These are phyloP conservation scores for Tenthredo mesomela DNA, from an alignment of 2,888 invertebrate genomes.

Conservation along the genomic window DNA sequence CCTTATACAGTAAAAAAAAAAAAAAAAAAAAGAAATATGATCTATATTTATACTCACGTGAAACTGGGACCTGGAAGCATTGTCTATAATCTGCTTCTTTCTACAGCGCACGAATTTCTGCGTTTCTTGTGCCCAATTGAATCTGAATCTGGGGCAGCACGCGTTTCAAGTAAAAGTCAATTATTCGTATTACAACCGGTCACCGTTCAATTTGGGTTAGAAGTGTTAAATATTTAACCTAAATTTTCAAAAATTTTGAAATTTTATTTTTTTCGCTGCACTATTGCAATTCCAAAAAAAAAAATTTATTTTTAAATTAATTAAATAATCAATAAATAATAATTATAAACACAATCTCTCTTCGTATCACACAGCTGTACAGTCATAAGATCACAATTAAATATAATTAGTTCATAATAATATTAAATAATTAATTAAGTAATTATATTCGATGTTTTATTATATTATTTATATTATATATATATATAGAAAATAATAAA, in stretches of 20 bases:
- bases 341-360: neutral
- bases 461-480: too few species aligned
- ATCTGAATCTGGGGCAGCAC: slow-evolving; percentile 53
- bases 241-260: slow-evolving; percentile 24
- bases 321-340: neutral
- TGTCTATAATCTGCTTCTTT: slow-evolving; percentile 26
- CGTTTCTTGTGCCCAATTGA: slow-evolving; percentile 53
- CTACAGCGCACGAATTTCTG: slow-evolving; percentile 46
- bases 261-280: neutral
- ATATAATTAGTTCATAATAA: neutral
- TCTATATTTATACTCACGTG: neutral
- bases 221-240: slow-evolving; percentile 41
- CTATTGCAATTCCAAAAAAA: neutral
- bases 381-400: neutral
- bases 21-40: neutral
- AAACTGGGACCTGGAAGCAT: slow-evolving; percentile 32
- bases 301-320: neutral
- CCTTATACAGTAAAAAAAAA: neutral
- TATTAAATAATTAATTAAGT: neutral
- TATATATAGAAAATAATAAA: neutral
- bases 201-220: slow-evolving; percentile 44
- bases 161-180: slow-evolving; percentile 56
- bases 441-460: neutral
- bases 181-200: slow-evolving; percentile 53
- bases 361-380: too few species aligned